Conservation (phyloP, 2,888 invertebrate species). For the Callyntrura guangdongensis region DNA sequence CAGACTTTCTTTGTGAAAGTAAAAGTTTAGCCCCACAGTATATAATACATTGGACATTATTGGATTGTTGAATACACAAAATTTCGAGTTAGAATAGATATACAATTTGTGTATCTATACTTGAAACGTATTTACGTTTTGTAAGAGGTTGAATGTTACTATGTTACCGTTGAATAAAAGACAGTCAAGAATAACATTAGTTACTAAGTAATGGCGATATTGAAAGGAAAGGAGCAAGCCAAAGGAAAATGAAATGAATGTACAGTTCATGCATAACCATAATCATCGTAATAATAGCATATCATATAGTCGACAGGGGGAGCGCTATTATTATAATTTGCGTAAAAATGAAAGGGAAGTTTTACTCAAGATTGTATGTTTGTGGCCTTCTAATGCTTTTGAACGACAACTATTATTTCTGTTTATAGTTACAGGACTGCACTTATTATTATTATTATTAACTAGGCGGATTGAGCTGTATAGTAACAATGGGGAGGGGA, state of each 20-base stretch:
- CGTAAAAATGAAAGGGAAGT: constrained; percentile 5
- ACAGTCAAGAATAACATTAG: constrained; percentile 49
- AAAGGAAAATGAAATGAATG: constrained; percentile 27
- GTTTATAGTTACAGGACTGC: background rate
- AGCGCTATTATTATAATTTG: constrained; percentile 43
- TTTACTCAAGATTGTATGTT: background rate
- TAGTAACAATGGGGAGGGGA: background rate
- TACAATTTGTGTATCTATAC: too few relatives aligned
- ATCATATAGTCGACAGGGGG: background rate
- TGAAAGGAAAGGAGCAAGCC: constrained; percentile 13
- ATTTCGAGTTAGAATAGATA: too few relatives aligned
- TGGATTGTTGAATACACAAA: too few relatives aligned
- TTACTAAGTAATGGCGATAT: constrained; percentile 34
- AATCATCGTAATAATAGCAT: background rate
- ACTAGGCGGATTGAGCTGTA: constrained; percentile 53
- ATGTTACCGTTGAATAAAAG: too few relatives aligned
- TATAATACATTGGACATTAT: too few relatives aligned
- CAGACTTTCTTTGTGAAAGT: too few relatives aligned
- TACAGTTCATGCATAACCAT: background rate
- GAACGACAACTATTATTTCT: constrained; percentile 7
- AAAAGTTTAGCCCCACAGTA: too few relatives aligned
- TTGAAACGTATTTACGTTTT: too few relatives aligned
- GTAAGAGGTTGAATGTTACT: too few relatives aligned
- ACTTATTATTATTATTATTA: constrained; percentile 11
- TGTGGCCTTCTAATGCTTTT: too few relatives aligned